Percentiles rank a stretch among this genome's conserved stretches.
phyloP scores from a whole-genome alignment of 1,140 invertebrate species.

The Zaprionus camerounensis region DNA sequence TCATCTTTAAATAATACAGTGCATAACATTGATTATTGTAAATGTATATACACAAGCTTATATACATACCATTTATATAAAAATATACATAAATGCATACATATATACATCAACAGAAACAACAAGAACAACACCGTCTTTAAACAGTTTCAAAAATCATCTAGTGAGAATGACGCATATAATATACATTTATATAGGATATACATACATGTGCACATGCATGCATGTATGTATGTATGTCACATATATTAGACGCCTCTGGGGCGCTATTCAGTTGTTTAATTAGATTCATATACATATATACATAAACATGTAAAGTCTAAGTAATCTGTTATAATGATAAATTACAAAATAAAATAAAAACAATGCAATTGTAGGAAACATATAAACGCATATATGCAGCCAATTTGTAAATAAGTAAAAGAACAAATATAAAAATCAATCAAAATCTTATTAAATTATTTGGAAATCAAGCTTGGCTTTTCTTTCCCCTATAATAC shows the following conservation, averaged over 20 bases:
- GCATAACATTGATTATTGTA: conserved; percentile 23
- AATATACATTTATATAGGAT: conserved; percentile 31
- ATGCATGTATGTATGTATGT: conserved; percentile 48
- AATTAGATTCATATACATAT: conserved; percentile 68
- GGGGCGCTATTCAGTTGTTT: conserved; percentile 61
- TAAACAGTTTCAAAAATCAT: conserved; percentile 45
- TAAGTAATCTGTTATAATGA: conserved; percentile 72
- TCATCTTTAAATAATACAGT: conserved; percentile 24
- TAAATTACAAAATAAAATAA: conserved; percentile 44
- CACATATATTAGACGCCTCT: conserved; percentile 18
- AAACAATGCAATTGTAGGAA: conserved; percentile 67
- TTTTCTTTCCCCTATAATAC: conserved; percentile 7
- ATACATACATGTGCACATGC: conserved; percentile 33
- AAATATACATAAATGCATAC: conserved; percentile 28
- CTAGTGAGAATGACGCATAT: conserved; percentile 45
- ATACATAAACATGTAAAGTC: conserved; percentile 59
- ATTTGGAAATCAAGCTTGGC: conserved; percentile 71
- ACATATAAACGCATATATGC: conserved; percentile 64
- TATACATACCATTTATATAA: conserved; percentile 68
- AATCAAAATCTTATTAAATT: conserved; percentile 74
- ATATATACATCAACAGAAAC: conserved; percentile 17
- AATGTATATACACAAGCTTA: conserved; percentile 32
- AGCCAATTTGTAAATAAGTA: conserved; percentile 78
- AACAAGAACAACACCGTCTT: conserved; percentile 24
- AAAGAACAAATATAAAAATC: conserved; percentile 62